phyloP scores from a whole-genome alignment of 2,888 invertebrate species.

The Eudasyphora cyanicolor region DNA sequence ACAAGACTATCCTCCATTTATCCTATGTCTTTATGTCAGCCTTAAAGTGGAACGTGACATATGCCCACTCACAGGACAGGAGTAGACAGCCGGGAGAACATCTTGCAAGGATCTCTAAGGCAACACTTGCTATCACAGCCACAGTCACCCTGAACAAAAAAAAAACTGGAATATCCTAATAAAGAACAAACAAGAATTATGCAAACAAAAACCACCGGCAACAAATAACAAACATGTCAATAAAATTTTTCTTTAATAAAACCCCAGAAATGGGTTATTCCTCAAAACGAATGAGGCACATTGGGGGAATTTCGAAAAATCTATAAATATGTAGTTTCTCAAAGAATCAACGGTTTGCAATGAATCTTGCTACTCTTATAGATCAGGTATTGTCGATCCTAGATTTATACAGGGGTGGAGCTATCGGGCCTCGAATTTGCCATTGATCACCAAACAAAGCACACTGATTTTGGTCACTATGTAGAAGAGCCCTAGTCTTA shows the following conservation, averaged over 20 bases:
- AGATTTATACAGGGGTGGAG: too few species aligned
- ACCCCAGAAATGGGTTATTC: not conserved
- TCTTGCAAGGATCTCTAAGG: not conserved
- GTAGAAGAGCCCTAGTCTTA: too few species aligned
- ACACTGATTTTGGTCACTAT: too few species aligned
- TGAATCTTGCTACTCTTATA: too few species aligned
- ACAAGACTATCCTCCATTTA: not conserved
- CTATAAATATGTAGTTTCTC: too few species aligned
- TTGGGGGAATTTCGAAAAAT: too few species aligned
- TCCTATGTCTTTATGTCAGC: not conserved
- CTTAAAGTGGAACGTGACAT: slow-evolving; percentile 44
- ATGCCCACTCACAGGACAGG: not conserved
- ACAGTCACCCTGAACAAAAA: not conserved
- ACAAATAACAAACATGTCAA: slow-evolving; percentile 55
- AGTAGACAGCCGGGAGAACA: not conserved
- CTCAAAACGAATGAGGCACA: not conserved
- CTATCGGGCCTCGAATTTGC: too few species aligned
- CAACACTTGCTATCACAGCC: not conserved
- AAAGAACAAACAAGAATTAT: slow-evolving; percentile 17
- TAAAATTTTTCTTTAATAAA: slow-evolving; percentile 44
- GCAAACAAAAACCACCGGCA: not conserved
- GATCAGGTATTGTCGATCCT: too few species aligned
- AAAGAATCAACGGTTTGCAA: too few species aligned
- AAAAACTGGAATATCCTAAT: not conserved
- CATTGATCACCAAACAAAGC: too few species aligned